Evolutionary conservation across 2,113 vertebrate genomes (phyloP), one percentile per base, ranked within the genome.

Genomic region (Pongo pygmaeus): DNA sequence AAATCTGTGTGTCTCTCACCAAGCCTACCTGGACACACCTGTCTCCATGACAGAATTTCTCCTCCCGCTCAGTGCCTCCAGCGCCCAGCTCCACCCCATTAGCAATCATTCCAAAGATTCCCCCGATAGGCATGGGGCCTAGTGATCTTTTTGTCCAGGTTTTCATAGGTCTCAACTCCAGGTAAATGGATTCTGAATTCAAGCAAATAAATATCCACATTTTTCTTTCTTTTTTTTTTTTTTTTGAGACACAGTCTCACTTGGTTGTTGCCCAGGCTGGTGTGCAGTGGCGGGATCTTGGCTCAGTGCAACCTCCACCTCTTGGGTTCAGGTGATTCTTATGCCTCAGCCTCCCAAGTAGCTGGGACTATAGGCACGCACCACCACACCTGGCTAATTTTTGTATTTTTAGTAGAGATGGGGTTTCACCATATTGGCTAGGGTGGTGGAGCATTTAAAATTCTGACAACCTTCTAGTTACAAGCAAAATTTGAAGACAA

Each of bases 391-490:
- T 2, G 27, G 61, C 27, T 64, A 13, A 64, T 64, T 64, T 64
- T 30, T 64, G 61, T 64, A 30, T 30, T 30, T 64, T 64, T 64
- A 30, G 61, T 64, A 64, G 61, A 64, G 27, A 30, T 64, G 61
- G 27, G 27, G 12, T 64, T 64, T 64, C 27, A 64, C 61, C 27
- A 64, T 30, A 27, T 30, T 64, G 61, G 27, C 61, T 30, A 64
- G 27, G 27, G 27, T 64, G 61, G 27, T 2, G 32, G 87, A 94
- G 48, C 77, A 20, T 52, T 96, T 81, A 77, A 85, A 93, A 84
- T 88, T 89, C 59, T 85, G 92, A 92, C 87, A 69, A 25, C 25
- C 5, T 89, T 90, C 89, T 61, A 84, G 70, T 90, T 96, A 61
- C 70, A 89, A 84, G 46, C 86, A 81, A 81, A 78, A 59, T 40